A percentile compares a stretch with the other conserved stretches of the same genome.
Evolutionary conservation across 2,113 vertebrate species (phyloP).

Genomic region (Vulpes lagopus): DNA sequence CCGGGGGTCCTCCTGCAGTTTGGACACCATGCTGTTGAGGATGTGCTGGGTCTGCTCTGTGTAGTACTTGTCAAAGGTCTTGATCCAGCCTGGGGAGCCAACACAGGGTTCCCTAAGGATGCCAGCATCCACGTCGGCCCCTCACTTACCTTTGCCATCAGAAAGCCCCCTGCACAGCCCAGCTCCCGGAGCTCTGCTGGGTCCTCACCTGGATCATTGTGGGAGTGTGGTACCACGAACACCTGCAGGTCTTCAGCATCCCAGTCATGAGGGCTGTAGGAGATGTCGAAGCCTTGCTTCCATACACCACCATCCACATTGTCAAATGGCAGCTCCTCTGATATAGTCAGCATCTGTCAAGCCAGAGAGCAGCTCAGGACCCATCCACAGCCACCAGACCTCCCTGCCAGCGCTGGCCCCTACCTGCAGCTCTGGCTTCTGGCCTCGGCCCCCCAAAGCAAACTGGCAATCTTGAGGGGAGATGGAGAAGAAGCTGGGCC

Average conservation of each 20-base stretch:
- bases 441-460: slow-evolving; percentile 87
- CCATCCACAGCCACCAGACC: accelerated
- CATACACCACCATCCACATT: slow-evolving; percentile 97
- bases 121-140: not conserved
- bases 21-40: slow-evolving; percentile 97
- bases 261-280: slow-evolving; percentile 94
- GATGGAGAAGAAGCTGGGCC: slow-evolving; percentile 93
- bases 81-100: slow-evolving; percentile 94
- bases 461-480: slow-evolving; percentile 96
- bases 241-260: slow-evolving; percentile 94
- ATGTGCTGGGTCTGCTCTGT: slow-evolving; percentile 98
- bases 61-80: slow-evolving; percentile 99
- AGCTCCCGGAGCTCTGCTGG: accelerated
- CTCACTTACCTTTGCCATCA: accelerated
- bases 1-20: slow-evolving; percentile 95
- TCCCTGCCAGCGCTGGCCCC: not conserved
- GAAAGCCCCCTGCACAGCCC: not conserved
- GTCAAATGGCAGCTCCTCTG: slow-evolving; percentile 95
- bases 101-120: not conserved
- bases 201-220: slow-evolving; percentile 97
- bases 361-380: not conserved
- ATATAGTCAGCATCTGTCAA: slow-evolving; percentile 94
- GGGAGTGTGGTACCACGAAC: slow-evolving; percentile 97
- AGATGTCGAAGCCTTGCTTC: slow-evolving; percentile 99
- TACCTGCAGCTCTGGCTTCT: slow-evolving; percentile 94